Evolutionary conservation across 2,888 invertebrate species (phyloP), one percentile per base, ranked within the genome.

Genomic region (Rambutsinella grinnellia): DNA sequence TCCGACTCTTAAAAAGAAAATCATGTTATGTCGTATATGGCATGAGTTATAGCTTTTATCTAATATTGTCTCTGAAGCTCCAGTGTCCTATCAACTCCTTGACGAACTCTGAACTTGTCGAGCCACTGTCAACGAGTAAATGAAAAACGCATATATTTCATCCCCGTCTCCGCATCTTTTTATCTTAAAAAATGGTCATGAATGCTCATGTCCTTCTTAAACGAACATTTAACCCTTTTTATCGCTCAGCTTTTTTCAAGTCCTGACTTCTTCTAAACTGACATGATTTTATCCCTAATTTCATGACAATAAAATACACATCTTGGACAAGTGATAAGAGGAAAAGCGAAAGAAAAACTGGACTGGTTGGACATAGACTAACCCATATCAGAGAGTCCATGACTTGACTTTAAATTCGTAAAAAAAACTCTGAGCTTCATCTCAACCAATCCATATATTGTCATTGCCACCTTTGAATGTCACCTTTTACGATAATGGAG

Each of bases 1-100:
- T 60, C 66, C 47, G 53, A 51, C 23, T 67, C 67, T 36, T 72
- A 53, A 67, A 67, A 54, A 61, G 67, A 24, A 74, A 74, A 74
- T 61, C 74, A 54, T 74, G 74, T 74, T 61, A 61, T 46, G 49
- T 24, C 61, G 60, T 53, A 46, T 54, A 62, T 66, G 74, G 67
- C 74, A 74, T 74, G 74, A 74, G 61, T 74, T 74, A 74, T 74
- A 74, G 74, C 74, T 61, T 61, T 74, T 74, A 74, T 66, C 47
- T 61, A 61, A 57, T 68, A 53, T 51, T 65, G 36, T 44, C 19
- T 8, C 49, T n/a, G n/a, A n/a, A n/a, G n/a, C n/a, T n/a, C n/a
- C n/a, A n/a, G 36, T 36, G 36, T 36, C 21, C 54, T 66, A 67
- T 65, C 66, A 65, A 67, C 61, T 66, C 56, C 53, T 65, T 72